These are phyloP conservation scores for Heterochromis multidens DNA, from an alignment of 2,113 vertebrate genomes.

Conservation along the genomic window DNA sequence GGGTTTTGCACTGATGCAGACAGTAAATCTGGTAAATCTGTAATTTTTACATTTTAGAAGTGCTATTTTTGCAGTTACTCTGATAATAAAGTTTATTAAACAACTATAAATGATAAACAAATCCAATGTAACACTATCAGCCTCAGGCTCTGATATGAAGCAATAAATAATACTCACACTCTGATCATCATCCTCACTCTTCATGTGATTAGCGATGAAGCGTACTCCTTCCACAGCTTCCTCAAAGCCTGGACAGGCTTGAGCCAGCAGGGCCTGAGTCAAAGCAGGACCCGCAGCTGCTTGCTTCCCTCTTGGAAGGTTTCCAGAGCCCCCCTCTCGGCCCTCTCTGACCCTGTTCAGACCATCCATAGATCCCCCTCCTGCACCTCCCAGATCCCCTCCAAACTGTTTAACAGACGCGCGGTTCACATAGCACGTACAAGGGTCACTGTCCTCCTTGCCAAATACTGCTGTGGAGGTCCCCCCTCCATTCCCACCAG, in stretches of 20 bases:
- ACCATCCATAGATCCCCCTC: slow-evolving; percentile 71
- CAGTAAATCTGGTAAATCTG: not conserved
- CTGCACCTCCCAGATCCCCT: slow-evolving; percentile 64
- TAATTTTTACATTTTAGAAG: not conserved
- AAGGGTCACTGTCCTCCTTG: slow-evolving; percentile 70
- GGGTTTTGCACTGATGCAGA: not conserved
- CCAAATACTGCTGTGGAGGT: slow-evolving; percentile 54
- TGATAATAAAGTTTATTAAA: not conserved
- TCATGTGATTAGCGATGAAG: slow-evolving; percentile 96
- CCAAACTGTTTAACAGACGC: slow-evolving; percentile 80
- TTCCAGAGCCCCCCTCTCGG: slow-evolving; percentile 58
- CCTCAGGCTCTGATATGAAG: not conserved
- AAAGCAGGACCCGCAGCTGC: slow-evolving; percentile 60
- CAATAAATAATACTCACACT: slow-evolving; percentile 81
- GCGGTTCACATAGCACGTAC: slow-evolving; percentile 87
- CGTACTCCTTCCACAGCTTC: slow-evolving; percentile 92
- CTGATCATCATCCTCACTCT: slow-evolving; percentile 92
- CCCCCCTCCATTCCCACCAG: slow-evolving; percentile 42
- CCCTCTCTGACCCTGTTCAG: slow-evolving; percentile 78
- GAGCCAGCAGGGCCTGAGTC: slow-evolving; percentile 71
- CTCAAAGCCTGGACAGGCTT: slow-evolving; percentile 82
- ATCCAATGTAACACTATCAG: not conserved
- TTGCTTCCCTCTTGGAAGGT: slow-evolving; percentile 63
- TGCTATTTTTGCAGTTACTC: not conserved
- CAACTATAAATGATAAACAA: not conserved